Evolutionary conservation across 2,113 vertebrate species (phyloP), one percentile per base, ranked within the genome.

Genomic region (Chaenocephalus aceratus): DNA sequence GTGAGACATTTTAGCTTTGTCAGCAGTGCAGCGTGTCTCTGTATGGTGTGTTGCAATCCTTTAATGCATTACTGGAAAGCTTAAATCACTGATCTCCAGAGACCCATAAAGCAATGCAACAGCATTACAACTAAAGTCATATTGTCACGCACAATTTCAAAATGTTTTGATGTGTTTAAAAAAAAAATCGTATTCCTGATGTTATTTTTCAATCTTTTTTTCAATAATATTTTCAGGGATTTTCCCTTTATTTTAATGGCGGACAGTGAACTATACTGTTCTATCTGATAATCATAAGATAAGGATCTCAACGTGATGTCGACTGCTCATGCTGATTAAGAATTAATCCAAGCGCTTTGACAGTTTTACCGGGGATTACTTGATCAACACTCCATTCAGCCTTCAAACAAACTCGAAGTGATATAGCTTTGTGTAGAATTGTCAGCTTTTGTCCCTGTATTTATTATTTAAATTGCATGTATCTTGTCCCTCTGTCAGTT

Each of bases 41-140:
- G 75, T 52, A 78, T 49, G 71, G 59, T 15, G 63, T 65, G 66
- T 62, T 30, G 45, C 30, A 16, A 34, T 67, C 21, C 34, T 69
- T 71, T 49, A 80, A 91, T 18, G 59, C 68, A 85, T 89, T 85
- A 90, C 56, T 65, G 75, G 72, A 82, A 85, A 41, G 10, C 36
- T 18, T 34, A 52, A 1, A 83, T 60, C 67, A 64, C 12, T 53
- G 26, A 16, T 53, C 83, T 75, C 79, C 44, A 49, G 75, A 88
- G 88, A 49, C 16, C 66, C 23, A 12, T 44, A 26, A 9, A 69
- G 13, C 41, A 52, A 45, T 48, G 41, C 34, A 41, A 41, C 36
- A 41, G 36, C 36, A 41, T 6, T 41, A 41, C 36, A 6, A 41
- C 36, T 41, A 41, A 6, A 41, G 36, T 41, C 36, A 41, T 41